Percentiles rank a stretch among this genome's conserved stretches.
Evolutionary conservation across 2,797 vertebrate genomes (phyloP).

Genomic region (Sciurus vulgaris): DNA sequence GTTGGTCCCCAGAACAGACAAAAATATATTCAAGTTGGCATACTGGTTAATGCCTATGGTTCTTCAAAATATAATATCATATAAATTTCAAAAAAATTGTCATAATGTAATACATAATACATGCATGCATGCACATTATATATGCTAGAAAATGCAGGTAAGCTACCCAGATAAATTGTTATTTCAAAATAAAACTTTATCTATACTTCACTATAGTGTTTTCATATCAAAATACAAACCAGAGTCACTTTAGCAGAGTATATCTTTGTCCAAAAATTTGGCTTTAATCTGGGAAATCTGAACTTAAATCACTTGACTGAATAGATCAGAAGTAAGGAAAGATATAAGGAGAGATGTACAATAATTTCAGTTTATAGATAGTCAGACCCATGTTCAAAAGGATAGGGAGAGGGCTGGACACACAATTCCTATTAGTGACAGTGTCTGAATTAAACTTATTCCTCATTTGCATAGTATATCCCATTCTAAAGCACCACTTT

Average conservation of each 20-base stretch:
- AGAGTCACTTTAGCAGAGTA: not conserved
- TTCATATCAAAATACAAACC: not conserved
- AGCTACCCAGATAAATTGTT: not conserved
- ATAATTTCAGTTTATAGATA: not conserved
- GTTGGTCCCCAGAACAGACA: not conserved
- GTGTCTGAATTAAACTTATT: not conserved
- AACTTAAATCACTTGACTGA: not conserved
- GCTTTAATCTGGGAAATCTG: not conserved
- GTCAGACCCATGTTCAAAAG: not conserved
- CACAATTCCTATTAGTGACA: not conserved
- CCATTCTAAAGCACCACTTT: not conserved
- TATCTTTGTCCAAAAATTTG: not conserved
- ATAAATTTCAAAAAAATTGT: no score
- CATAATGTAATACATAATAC: no score
- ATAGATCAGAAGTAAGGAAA: not conserved
- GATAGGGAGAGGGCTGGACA: rapidly evolving
- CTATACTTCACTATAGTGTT: not conserved
- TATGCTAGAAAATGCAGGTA: not conserved
- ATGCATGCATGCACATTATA: no score
- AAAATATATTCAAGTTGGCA: not conserved
- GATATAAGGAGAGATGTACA: not conserved
- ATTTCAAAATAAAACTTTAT: not conserved
- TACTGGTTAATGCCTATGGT: not conserved
- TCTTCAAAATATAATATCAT: not conserved
- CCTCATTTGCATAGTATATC: not conserved